Percentiles rank a stretch among this genome's conserved stretches.
Conservation (phyloP, 2,113 vertebrate species). For the Entosphenus tridentatus region DNA sequence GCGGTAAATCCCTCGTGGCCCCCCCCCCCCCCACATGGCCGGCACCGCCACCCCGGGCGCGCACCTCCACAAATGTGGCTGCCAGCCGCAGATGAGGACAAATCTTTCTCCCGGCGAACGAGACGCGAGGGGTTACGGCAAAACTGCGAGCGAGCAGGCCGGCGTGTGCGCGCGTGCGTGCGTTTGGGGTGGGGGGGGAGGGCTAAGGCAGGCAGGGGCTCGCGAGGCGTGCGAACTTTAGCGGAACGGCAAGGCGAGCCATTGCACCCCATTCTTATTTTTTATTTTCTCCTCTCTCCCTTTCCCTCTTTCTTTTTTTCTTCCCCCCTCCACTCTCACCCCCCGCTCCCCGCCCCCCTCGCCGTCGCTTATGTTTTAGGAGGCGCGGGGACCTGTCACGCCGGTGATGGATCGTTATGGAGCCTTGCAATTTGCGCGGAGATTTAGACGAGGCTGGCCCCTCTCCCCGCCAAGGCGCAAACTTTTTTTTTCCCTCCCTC, state of each 20-base stretch:
- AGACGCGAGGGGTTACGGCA: background rate
- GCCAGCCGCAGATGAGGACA: slow-evolving; percentile 6
- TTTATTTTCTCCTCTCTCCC: no score
- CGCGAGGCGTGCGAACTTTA: no score
- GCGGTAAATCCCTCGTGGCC: no score
- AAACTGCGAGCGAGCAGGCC: background rate
- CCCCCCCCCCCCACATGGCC: background rate
- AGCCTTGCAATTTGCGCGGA: slow-evolving; percentile 3
- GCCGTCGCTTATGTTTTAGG: background rate
- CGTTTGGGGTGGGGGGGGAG: background rate
- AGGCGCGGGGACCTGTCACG: slow-evolving; percentile 2
- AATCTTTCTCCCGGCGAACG: slow-evolving; percentile 1
- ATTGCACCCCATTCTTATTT: no score
- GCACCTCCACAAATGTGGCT: background rate
- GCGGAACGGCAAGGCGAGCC: no score
- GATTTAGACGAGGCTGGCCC: slow-evolving; percentile 3
- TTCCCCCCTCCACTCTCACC: no score
- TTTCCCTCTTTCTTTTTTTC: no score
- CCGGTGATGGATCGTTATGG: slow-evolving; percentile 5
- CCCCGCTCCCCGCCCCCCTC: no score
- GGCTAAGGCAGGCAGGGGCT: background rate
- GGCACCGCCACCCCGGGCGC: background rate
- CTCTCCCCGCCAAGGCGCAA: background rate
- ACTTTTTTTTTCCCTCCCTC: background rate
- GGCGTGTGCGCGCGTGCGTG: background rate